A percentile compares a stretch with the other conserved stretches of the same genome.
phyloP scores from a whole-genome alignment of 2,797 vertebrate genomes.

The Lagodon rhomboides region DNA sequence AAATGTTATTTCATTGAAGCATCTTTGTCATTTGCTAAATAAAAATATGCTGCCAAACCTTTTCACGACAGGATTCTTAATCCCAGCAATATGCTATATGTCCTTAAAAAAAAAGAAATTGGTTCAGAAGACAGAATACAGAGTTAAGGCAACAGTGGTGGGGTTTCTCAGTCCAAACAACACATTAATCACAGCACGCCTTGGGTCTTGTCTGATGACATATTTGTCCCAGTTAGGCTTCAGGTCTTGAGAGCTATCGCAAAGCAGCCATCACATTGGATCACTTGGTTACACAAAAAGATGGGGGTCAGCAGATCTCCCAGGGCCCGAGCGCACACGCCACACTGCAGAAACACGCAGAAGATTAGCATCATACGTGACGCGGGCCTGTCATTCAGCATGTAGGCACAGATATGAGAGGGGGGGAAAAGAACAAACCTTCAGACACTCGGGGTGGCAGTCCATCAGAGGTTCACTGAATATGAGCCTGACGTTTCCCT shows the following conservation, averaged over 20 bases:
- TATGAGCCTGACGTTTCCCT: slow-evolving; percentile 67
- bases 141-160: slow-evolving; percentile 14
- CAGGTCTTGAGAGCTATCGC: slow-evolving; percentile 19
- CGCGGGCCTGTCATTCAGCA: slow-evolving; percentile 4
- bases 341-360: slow-evolving; percentile 70
- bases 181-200: slow-evolving; percentile 52
- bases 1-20: slow-evolving; percentile 37
- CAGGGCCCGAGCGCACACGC: slow-evolving; percentile 62
- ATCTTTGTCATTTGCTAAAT: slow-evolving; percentile 6
- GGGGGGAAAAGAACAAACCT: slow-evolving; percentile 65
- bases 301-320: slow-evolving; percentile 73
- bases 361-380: slow-evolving; percentile 22
- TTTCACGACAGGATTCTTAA: slow-evolving; percentile 24
- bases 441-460: slow-evolving; percentile 78
- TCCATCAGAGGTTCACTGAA: slow-evolving; percentile 61
- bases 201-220: slow-evolving; percentile 18
- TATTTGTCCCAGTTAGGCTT: slow-evolving; percentile 45
- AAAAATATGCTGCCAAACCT: neutral
- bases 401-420: neutral
- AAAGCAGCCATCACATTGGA: slow-evolving; percentile 78
- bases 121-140: slow-evolving; percentile 15
- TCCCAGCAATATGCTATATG: slow-evolving; percentile 4
- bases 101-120: slow-evolving; percentile 29
- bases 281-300: slow-evolving; percentile 59
- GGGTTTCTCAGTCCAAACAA: slow-evolving; percentile 40